Evolutionary conservation across 2,888 invertebrate genomes (phyloP).

Genomic region (Ochropleura plecta): DNA sequence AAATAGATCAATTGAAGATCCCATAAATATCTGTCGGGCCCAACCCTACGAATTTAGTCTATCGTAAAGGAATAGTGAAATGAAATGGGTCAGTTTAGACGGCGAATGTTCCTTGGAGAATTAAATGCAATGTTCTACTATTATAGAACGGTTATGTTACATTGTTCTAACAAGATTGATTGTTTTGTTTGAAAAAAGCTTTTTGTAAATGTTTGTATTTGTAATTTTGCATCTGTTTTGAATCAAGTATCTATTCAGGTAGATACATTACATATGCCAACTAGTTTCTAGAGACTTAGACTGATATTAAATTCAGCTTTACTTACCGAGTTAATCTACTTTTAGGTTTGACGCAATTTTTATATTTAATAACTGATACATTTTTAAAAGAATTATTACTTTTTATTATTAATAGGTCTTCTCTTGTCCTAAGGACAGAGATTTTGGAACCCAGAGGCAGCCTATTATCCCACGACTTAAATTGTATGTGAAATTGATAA

Average conservation of each 20-base stretch:
- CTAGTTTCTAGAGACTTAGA: not conserved
- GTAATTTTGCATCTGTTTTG: conserved; percentile 5
- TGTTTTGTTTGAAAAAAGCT: conserved; percentile 8
- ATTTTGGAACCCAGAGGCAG: too few species aligned
- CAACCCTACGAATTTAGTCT: conserved; percentile 63
- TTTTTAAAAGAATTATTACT: too few species aligned
- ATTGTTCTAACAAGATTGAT: conserved; percentile 20
- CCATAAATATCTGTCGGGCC: conserved; percentile 62
- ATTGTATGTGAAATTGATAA: conserved; percentile 17
- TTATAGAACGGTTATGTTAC: conserved; percentile 17
- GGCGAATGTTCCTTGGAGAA: conserved; percentile 47
- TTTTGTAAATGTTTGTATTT: conserved; percentile 24
- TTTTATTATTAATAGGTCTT: too few species aligned
- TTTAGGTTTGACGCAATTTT: too few species aligned
- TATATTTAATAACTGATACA: too few species aligned
- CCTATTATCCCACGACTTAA: too few species aligned
- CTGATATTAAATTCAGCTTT: not conserved
- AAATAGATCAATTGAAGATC: conserved; percentile 58
- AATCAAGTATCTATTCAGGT: conserved; percentile 12
- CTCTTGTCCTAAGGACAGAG: too few species aligned
- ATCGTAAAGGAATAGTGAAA: conserved; percentile 61
- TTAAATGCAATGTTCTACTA: conserved; percentile 44
- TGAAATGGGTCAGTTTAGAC: conserved; percentile 63
- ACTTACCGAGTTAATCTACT: too few species aligned
- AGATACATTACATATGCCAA: too few species aligned